Conservation (phyloP, 2,113 vertebrate genomes). For the Catagonus wagneri region DNA sequence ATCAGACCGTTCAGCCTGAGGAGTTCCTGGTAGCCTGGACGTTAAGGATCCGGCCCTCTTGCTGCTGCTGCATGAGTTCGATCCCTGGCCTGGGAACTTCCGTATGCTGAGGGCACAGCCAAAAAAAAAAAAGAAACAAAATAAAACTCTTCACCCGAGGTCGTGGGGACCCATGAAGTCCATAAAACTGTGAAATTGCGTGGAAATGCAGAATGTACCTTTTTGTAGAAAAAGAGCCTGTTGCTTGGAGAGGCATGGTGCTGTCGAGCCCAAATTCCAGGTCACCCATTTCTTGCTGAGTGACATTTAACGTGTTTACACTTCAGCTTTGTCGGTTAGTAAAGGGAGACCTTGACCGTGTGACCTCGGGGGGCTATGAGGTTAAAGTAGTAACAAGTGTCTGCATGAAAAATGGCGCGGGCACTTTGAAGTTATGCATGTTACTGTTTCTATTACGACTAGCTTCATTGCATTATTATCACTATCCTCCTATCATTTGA, state of each 20-base stretch:
- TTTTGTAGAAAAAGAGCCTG: not conserved
- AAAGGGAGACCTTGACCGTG: not conserved
- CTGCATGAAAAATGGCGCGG: not conserved
- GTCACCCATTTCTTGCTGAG: not conserved
- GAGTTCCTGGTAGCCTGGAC: no score
- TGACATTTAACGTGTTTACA: not conserved
- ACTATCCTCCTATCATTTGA: not conserved
- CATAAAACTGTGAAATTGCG: not conserved
- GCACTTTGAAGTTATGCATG: not conserved
- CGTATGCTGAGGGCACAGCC: no score
- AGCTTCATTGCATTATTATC: rapidly evolving
- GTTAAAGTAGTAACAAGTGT: not conserved
- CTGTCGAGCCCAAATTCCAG: not conserved
- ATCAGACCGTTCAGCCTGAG: not conserved
- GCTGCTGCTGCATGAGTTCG: no score
- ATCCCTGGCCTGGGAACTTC: no score
- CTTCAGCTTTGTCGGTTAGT: not conserved
- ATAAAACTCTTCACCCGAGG: not conserved
- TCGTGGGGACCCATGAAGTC: not conserved
- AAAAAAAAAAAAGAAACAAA: no score
- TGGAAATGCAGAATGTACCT: not conserved
- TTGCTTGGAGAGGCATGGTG: not conserved
- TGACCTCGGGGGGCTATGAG: not conserved
- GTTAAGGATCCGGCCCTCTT: no score
- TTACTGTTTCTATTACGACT: not conserved